These are phyloP conservation scores for Uloborus plumipes DNA, from an alignment of 2,888 invertebrate genomes.

Conservation along the genomic window DNA sequence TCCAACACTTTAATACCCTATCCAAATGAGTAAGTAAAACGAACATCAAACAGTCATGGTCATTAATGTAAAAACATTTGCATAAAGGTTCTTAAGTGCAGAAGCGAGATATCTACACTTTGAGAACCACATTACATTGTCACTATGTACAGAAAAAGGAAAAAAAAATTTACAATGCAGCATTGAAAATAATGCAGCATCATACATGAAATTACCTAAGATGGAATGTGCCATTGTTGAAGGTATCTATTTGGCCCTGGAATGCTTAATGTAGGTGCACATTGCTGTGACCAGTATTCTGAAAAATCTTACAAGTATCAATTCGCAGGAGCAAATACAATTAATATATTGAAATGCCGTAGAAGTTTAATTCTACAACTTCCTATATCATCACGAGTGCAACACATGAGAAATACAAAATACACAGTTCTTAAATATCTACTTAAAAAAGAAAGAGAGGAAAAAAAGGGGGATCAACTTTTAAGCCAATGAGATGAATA, in stretches of 20 bases:
- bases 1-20: too few relatives aligned
- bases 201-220: slow-evolving; percentile 51
- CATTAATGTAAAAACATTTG: too few relatives aligned
- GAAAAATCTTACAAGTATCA: slow-evolving; percentile 37
- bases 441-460: slow-evolving; percentile 5
- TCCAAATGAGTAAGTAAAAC: too few relatives aligned
- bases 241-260: slow-evolving; percentile 58
- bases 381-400: slow-evolving; percentile 20
- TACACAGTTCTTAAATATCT: slow-evolving; percentile 21
- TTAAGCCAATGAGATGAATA: slow-evolving; percentile 44
- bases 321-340: slow-evolving; percentile 37
- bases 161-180: slow-evolving; percentile 19
- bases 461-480: slow-evolving; percentile 15
- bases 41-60: too few relatives aligned
- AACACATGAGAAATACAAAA: slow-evolving; percentile 26
- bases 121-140: slow-evolving; percentile 53
- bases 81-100: slow-evolving; percentile 17
- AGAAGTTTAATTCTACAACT: background rate
- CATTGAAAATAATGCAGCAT: slow-evolving; percentile 40
- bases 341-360: slow-evolving; percentile 5
- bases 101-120: slow-evolving; percentile 25
- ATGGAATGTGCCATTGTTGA: slow-evolving; percentile 65
- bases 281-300: slow-evolving; percentile 13
- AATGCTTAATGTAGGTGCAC: slow-evolving; percentile 52
- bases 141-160: slow-evolving; percentile 45